Evolutionary conservation across 2,797 vertebrate genomes (phyloP), one percentile per base, ranked within the genome.

Genomic region (Steatocranus sp.): DNA sequence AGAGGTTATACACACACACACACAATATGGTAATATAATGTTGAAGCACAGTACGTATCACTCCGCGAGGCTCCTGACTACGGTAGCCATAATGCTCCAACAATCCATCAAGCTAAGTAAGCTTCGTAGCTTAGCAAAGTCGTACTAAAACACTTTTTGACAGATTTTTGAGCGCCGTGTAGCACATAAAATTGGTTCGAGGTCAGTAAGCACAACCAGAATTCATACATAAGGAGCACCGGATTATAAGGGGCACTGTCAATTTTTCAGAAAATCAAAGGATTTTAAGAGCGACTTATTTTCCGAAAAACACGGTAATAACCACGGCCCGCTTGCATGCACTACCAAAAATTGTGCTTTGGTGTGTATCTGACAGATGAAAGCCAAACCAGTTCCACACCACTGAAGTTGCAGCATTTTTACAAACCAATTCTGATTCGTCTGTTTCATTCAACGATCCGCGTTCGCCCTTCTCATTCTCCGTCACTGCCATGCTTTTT

Each of bases 181-280:
- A 0, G n/a, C 0, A 51, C 49, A 12, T 23, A 23, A 51, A 51
- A 51, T 23, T 2, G 11, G 0, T 12, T 12, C 2, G 0, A 51
- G 49, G n/a, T 51, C 49, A 51, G 49, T 51, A 51, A 51, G 0
- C 11, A 51, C 49, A 51, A 51, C 49, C 3, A 51, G 49, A 51
- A 51, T 23, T 51, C n/a, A 51, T 51, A 51, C 49, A 23, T 23
- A 51, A 50, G 49, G 48, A 2, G 8, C 48, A n/a, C 48, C 1
- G 3, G 48, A 49, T 49, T 49, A n/a, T 49, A 49, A 18, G 46
- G 5, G 49, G n/a, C 49, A 50, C n/a, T 51, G 5, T 4, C 0
- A 0, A 23, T 23, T 50, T 51, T 51, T 51, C 49, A 23, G 49
- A 51, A 23, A 51, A 12, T 51, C 49, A 4, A 51, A 51, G 5